Evolutionary conservation across 2,113 vertebrate species (phyloP).

Genomic region (Ceratotherium simum): DNA sequence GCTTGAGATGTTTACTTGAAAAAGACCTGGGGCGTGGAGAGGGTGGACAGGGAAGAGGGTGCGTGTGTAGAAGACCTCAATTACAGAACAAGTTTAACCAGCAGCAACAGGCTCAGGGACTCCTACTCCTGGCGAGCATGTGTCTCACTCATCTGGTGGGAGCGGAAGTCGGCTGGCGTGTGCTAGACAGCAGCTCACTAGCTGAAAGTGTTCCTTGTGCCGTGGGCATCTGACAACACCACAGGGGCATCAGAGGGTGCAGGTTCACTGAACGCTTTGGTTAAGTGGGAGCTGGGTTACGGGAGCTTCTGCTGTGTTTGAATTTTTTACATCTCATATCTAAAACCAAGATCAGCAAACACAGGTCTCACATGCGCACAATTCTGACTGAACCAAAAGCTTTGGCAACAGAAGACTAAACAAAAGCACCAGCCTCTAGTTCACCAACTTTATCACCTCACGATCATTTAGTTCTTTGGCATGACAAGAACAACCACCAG

Average conservation of each 20-base stretch:
- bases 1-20: conserved; percentile 58
- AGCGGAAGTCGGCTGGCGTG: neutral
- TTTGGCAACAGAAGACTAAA: neutral
- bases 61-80: conserved; percentile 45
- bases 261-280: neutral
- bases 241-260: neutral
- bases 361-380: neutral
- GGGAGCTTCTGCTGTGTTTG: neutral
- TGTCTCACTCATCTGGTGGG: conserved; percentile 22
- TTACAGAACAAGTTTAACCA: conserved; percentile 50
- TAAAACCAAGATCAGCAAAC: conserved; percentile 24
- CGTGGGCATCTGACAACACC: too few species aligned
- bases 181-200: neutral
- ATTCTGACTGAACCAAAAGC: neutral
- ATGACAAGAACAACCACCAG: neutral
- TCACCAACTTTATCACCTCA: neutral
- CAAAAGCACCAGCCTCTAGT: neutral
- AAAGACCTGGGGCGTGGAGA: conserved; percentile 22
- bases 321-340: neutral
- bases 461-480: neutral
- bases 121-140: conserved; percentile 48
- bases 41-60: neutral
- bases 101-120: conserved; percentile 34
- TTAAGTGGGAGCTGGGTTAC: neutral
- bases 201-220: neutral